phyloP scores from a whole-genome alignment of 2,797 vertebrate species.

The Hydrophis major region DNA sequence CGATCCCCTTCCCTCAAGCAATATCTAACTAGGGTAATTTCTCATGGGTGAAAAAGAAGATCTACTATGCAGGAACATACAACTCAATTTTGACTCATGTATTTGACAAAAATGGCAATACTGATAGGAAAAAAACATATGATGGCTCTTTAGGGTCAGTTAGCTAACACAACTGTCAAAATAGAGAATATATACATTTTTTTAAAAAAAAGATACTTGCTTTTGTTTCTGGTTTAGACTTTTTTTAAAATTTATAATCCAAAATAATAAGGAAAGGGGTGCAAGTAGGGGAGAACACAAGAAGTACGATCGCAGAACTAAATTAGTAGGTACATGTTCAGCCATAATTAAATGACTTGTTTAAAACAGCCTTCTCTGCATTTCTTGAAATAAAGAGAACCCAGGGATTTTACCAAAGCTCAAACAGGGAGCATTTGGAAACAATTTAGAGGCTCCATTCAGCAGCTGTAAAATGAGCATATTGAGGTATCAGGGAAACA shows the following conservation, averaged over 20 bases:
- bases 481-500: conserved; percentile 33
- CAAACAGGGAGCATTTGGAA: conserved; percentile 72
- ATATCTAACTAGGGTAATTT: neutral
- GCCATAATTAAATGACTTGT: conserved; percentile 62
- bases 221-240: conserved; percentile 55
- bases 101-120: conserved; percentile 16
- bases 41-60: neutral
- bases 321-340: conserved; percentile 54
- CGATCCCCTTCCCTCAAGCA: neutral
- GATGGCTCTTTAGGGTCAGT: conserved; percentile 21
- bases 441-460: conserved; percentile 64
- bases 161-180: conserved; percentile 41
- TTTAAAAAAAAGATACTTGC: conserved; percentile 15
- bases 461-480: conserved; percentile 51
- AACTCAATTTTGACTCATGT: neutral
- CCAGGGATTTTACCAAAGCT: conserved; percentile 61
- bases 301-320: conserved; percentile 53
- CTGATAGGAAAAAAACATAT: conserved; percentile 5
- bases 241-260: conserved; percentile 67
- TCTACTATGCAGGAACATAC: neutral
- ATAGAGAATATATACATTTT: conserved; percentile 25
- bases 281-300: neutral
- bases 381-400: conserved; percentile 62
- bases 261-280: conserved; percentile 30
- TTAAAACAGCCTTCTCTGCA: conserved; percentile 63